These are phyloP conservation scores for Coryphaenoides rupestris DNA, from an alignment of 2,113 vertebrate genomes.

Conservation along the genomic window DNA sequence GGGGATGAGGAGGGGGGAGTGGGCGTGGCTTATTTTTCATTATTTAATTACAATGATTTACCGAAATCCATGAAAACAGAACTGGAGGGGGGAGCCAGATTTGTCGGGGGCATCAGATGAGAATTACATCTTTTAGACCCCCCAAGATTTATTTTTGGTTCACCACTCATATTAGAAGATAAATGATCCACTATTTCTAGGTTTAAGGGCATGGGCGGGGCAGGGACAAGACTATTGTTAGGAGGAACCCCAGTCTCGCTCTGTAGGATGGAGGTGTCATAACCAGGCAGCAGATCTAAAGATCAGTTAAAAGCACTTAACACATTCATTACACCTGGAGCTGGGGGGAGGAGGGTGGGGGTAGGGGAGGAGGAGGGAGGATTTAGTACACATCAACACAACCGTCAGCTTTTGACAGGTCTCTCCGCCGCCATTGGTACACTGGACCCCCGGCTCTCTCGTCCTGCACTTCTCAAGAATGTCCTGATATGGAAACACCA, in stretches of 20 bases:
- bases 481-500: constrained; percentile 14
- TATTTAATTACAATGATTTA: no score
- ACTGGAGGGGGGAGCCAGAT: not conserved
- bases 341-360: no score
- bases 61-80: constrained; percentile 8
- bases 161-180: not conserved
- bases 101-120: not conserved
- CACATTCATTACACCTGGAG: constrained; percentile 44
- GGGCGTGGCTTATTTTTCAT: not conserved
- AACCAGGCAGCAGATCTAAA: constrained; percentile 79
- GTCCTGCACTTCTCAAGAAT: not conserved
- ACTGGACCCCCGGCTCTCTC: constrained; percentile 15
- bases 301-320: constrained; percentile 69
- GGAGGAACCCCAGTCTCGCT: constrained; percentile 63
- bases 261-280: constrained; percentile 76
- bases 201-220: not conserved
- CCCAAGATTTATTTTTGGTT: not conserved
- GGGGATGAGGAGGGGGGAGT: constrained; percentile 38
- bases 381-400: constrained; percentile 33
- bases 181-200: not conserved
- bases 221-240: no score
- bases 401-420: constrained; percentile 1
- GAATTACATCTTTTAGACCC: constrained; percentile 6
- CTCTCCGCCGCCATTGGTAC: not conserved
- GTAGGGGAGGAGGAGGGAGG: no score